Conservation (phyloP, 2,888 invertebrate species). For the Drosophila conformis region DNA sequence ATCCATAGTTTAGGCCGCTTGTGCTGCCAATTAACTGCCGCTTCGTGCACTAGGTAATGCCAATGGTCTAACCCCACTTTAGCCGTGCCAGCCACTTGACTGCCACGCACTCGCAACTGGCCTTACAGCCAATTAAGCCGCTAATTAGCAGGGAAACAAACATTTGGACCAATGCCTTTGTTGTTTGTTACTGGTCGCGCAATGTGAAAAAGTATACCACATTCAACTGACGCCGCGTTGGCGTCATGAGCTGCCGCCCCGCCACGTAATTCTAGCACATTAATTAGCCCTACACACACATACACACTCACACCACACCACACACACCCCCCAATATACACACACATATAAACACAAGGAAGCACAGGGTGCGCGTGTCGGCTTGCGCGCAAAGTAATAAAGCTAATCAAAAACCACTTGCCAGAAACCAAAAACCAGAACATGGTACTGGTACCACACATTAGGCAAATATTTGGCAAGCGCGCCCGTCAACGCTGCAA, state of each 20-base stretch:
- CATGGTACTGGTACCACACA: conserved; percentile 69
- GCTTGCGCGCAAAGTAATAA: conserved; percentile 73
- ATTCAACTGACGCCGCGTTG: conserved; percentile 28
- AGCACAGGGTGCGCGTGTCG: conserved; percentile 22
- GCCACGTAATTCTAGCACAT: conserved; percentile 63
- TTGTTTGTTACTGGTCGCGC: conserved; percentile 18
- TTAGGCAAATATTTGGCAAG: conserved; percentile 78
- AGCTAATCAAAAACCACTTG: conserved; percentile 78
- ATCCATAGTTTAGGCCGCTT: conserved; percentile 46
- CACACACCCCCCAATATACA: neutral
- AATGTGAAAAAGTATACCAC: conserved; percentile 53
- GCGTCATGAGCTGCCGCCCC: conserved; percentile 34
- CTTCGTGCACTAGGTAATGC: conserved; percentile 34
- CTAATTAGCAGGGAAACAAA: conserved; percentile 78
- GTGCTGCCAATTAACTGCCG: conserved; percentile 56
- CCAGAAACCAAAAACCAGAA: conserved; percentile 53
- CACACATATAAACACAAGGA: conserved; percentile 6
- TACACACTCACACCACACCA: neutral
- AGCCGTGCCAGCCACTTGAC: conserved; percentile 27
- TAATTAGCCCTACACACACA: conserved; percentile 64
- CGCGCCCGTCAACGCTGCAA: conserved; percentile 28
- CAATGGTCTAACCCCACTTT: conserved; percentile 56
- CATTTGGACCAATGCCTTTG: conserved; percentile 46
- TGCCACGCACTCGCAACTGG: conserved; percentile 30
- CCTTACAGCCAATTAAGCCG: conserved; percentile 77